These are phyloP conservation scores for Bibio marci DNA, from an alignment of 2,888 invertebrate species.

Conservation along the genomic window DNA sequence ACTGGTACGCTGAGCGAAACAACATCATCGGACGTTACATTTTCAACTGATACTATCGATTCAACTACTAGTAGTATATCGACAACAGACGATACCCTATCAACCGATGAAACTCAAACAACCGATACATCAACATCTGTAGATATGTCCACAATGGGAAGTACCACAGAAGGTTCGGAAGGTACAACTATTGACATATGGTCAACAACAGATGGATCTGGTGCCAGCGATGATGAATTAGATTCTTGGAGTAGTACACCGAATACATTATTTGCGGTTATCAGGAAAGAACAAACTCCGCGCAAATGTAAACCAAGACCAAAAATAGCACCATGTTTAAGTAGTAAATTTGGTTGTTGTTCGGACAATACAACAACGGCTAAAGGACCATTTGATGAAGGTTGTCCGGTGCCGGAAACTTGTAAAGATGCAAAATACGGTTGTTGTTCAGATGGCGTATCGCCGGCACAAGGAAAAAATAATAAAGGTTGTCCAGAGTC, in stretches of 20 bases:
- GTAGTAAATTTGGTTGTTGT: constrained; percentile 65
- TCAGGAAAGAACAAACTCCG: constrained; percentile 30
- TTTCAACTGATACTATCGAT: constrained; percentile 10
- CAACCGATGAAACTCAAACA: constrained; percentile 7
- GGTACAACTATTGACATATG: constrained; percentile 24
- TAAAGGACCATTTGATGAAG: constrained; percentile 65
- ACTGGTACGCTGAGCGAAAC: constrained; percentile 2
- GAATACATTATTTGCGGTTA: constrained; percentile 33
- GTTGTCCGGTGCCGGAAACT: constrained; percentile 53
- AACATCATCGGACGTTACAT: constrained; percentile 3
- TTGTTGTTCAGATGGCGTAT: constrained; percentile 71
- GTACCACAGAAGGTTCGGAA: constrained; percentile 11
- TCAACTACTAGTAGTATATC: constrained; percentile 9
- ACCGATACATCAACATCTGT: constrained; percentile 14
- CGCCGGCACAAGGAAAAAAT: constrained; percentile 52
- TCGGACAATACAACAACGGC: constrained; percentile 61
- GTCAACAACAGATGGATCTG: constrained; percentile 16
- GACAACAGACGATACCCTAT: constrained; percentile 4
- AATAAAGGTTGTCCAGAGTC: constrained; percentile 58
- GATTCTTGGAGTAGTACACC: constrained; percentile 37
- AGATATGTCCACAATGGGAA: constrained; percentile 9
- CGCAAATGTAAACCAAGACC: constrained; percentile 41
- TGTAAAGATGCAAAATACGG: constrained; percentile 60
- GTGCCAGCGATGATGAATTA: constrained; percentile 12
- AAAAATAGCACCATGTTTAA: constrained; percentile 39